Conservation (phyloP, 1,140 invertebrate species). For the Pseudomyrmex cubaensis region DNA sequence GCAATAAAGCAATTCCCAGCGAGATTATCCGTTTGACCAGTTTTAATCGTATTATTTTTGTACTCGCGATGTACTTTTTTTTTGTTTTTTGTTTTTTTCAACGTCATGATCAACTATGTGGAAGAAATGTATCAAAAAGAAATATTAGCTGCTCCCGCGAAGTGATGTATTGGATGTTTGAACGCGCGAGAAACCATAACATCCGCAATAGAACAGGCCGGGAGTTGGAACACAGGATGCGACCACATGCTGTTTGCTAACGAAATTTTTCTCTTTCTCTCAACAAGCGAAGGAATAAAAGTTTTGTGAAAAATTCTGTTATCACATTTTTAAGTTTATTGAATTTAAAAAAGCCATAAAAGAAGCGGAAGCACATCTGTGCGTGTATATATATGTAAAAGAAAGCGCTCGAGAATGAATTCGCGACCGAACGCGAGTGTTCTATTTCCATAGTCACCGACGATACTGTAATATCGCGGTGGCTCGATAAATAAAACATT, state of each 20-base stretch:
- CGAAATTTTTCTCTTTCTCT: conserved; percentile 4
- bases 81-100: neutral
- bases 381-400: too few species aligned
- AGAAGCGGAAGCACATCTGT: neutral
- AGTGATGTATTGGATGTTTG: conserved; percentile 55
- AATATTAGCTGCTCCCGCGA: conserved; percentile 1
- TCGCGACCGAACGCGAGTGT: too few species aligned
- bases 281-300: conserved; percentile 7
- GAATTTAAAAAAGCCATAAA: neutral
- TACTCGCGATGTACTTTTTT: neutral
- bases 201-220: conserved; percentile 9
- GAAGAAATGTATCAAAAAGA: neutral
- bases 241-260: conserved; percentile 33
- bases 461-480: neutral
- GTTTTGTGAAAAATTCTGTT: conserved; percentile 24
- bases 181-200: conserved; percentile 50
- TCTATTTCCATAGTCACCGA: too few species aligned
- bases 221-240: neutral
- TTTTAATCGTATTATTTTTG: neutral
- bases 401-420: too few species aligned
- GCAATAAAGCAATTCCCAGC: too few species aligned
- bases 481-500: conserved; percentile 22
- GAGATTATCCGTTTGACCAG: neutral
- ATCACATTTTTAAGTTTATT: neutral
- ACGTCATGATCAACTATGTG: neutral